Evolutionary conservation across 2,888 invertebrate genomes (phyloP).

Genomic region (Troides oblongomaculatus): DNA sequence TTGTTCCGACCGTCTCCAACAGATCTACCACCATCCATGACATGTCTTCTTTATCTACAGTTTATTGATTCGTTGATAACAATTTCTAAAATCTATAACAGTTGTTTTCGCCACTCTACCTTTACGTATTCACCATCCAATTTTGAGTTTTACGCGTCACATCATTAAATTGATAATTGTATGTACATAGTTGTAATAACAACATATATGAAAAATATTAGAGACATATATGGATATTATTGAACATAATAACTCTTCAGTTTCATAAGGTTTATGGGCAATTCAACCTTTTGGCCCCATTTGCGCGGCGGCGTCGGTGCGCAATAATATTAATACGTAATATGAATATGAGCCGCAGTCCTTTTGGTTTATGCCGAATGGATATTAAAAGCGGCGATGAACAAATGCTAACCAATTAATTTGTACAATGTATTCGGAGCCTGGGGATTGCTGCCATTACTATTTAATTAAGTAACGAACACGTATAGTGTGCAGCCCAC

Average conservation of each 20-base stretch:
- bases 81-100: background rate
- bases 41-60: no score
- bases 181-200: background rate
- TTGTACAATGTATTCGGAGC: background rate
- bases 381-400: conserved; percentile 21
- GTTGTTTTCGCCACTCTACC: background rate
- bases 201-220: conserved; percentile 17
- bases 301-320: conserved; percentile 23
- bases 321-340: conserved; percentile 30
- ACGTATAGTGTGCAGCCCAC: no score
- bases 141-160: background rate
- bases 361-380: conserved; percentile 23
- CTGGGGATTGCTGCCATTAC: no score
- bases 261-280: conserved; percentile 31
- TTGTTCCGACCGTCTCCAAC: no score
- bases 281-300: conserved; percentile 30
- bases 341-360: conserved; percentile 22
- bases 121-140: background rate
- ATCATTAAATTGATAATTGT: conserved; percentile 8
- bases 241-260: conserved; percentile 30
- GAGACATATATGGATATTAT: conserved; percentile 27
- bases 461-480: no score
- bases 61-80: no score
- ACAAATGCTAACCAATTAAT: conserved; percentile 11
- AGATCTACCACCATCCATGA: no score